Percentiles rank a stretch among this genome's conserved stretches.
These are phyloP conservation scores for Theretra japonica DNA, from an alignment of 2,888 invertebrate species.

Conservation along the genomic window DNA sequence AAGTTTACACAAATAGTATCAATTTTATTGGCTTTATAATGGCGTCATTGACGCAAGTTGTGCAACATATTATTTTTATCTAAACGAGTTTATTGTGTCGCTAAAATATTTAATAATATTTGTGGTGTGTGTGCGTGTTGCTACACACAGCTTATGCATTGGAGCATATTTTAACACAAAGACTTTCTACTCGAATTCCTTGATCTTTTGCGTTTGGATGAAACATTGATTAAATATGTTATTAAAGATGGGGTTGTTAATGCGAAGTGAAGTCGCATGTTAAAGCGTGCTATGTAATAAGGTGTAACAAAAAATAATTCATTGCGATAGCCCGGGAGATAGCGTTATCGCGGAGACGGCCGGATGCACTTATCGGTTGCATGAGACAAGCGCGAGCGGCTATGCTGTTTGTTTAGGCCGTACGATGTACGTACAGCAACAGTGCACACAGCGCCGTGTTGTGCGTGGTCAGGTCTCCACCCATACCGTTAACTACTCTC, in stretches of 20 bases:
- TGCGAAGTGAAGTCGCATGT: neutral
- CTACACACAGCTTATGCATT: neutral
- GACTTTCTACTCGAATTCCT: no score
- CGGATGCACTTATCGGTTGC: constrained; percentile 75
- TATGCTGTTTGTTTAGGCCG: constrained; percentile 66
- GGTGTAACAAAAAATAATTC: constrained; percentile 28
- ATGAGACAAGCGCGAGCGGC: constrained; percentile 37
- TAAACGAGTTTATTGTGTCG: neutral
- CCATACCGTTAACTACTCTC: neutral
- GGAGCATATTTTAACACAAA: neutral
- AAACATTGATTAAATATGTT: no score
- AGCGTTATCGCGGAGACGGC: constrained; percentile 63
- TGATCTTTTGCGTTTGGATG: no score
- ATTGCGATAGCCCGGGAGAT: constrained; percentile 44
- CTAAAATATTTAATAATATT: neutral
- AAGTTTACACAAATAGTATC: constrained; percentile 12
- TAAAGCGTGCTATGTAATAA: constrained; percentile 31
- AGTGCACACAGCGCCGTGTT: constrained; percentile 55
- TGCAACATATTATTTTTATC: neutral
- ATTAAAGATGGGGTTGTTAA: neutral
- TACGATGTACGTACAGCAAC: constrained; percentile 57
- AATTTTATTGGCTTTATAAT: neutral
- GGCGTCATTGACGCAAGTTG: neutral
- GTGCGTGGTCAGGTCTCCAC: constrained; percentile 71
- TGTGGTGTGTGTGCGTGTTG: neutral